Conservation (phyloP, 37 sponge, comb jelly and placozoan genomes). For the Cliona cf. orientalis region DNA sequence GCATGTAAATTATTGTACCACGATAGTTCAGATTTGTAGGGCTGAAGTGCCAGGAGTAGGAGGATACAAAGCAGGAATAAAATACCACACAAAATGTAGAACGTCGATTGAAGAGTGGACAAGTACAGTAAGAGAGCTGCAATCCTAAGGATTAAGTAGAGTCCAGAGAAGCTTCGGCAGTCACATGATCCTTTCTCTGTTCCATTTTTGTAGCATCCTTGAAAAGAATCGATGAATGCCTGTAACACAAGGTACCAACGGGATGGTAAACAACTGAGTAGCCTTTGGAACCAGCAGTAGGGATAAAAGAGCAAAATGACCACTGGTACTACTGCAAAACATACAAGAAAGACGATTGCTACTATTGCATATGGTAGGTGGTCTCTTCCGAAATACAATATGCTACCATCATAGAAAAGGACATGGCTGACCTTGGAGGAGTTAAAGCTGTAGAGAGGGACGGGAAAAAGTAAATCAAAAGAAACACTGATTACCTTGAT, state of each 20-base stretch:
- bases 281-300: too few species aligned
- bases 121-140: neutral
- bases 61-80: neutral
- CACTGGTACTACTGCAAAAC: conserved; percentile 40
- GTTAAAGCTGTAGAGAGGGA: neutral
- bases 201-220: conserved; percentile 65
- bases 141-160: conserved; percentile 14
- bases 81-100: neutral
- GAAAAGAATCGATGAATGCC: conserved; percentile 40
- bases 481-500: conserved; percentile 46
- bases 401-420: conserved; percentile 12
- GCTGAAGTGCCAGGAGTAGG: neutral
- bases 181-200: conserved; percentile 4
- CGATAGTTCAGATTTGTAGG: too few species aligned
- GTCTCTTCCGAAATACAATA: conserved; percentile 7
- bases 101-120: too few species aligned
- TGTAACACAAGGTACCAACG: neutral
- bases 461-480: conserved; percentile 32
- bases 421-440: neutral
- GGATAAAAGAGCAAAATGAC: conserved; percentile 21
- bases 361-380: conserved; percentile 29
- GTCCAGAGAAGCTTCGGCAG: conserved; percentile 54
- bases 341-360: neutral
- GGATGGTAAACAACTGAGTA: neutral
- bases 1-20: too few species aligned